Evolutionary conservation across 1,140 invertebrate species (phyloP), one percentile per base, ranked within the genome.

Genomic region (Drosophila obscura): DNA sequence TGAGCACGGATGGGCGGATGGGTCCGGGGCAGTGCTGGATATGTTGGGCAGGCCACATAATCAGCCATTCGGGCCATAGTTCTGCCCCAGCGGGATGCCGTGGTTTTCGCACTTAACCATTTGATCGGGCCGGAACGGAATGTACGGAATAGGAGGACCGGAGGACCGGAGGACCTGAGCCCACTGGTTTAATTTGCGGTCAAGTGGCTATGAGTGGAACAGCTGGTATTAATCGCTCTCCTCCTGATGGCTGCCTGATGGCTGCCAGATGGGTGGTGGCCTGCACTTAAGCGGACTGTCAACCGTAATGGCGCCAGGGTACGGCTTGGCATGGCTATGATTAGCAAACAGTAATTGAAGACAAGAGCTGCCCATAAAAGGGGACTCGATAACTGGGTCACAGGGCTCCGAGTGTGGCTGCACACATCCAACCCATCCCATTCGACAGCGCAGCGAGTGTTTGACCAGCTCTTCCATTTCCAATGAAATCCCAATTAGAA

Each of bases 261-360:
- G 28, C 2, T 16, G 55, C 19, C 19, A 19, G 0, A 19, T 19
- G 35, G 8, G 43, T 35, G 63, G 4, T 39, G 46, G 4, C 8
- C 69, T 57, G 71, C 61, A 66, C 72, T 66, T 59, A 74, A 58
- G 71, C 45, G 46, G 51, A 44, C 64, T 69, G 66, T 69, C 64
- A 69, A 69, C 64, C 43, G 45, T 58, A 69, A 69, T 69, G 66
- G 45, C 51, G 59, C 68, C 52, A 73, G 73, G 44, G 58, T 6
- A 4, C 2, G 24, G 2, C 19, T 19, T 13, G 49, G 49, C 15
- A 41, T 26, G 67, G 16, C 60, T 19, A 73, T 74, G 53, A 74
- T 74, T 74, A 74, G 72, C 72, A 48, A 74, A 74, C 61, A 74
- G 60, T 74, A 74, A 76, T 75, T 67, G 63, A 67, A 76, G 62